Evolutionary conservation across 2,113 vertebrate species (phyloP).

Genomic region (Periophthalmus modestus): DNA sequence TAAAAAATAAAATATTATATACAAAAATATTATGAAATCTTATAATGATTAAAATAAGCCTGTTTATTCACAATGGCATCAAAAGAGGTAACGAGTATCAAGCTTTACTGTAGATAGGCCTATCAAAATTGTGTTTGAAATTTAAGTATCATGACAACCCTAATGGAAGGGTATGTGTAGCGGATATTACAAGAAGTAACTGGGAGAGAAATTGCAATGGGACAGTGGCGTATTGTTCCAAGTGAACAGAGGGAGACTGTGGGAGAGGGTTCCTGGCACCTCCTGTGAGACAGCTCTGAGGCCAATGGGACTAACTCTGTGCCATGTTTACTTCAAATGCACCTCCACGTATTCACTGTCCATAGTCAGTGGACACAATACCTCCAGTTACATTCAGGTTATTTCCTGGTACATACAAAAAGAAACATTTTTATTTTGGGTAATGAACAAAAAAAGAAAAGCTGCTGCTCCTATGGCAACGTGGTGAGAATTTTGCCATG

Average conservation of each 20-base stretch:
- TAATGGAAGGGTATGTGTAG: background rate
- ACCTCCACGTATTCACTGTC: conserved; percentile 11
- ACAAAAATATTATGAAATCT: too few relatives aligned
- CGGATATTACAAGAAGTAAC: background rate
- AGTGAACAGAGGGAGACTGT: conserved; percentile 74
- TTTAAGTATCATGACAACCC: background rate
- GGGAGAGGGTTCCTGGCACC: conserved; percentile 72
- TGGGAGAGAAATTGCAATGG: conserved; percentile 21
- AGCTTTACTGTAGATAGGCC: too few relatives aligned
- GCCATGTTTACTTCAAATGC: conserved; percentile 8
- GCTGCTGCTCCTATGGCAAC: conserved; percentile 70
- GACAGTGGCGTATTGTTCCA: conserved; percentile 69
- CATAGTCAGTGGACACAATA: background rate
- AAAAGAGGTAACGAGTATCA: too few relatives aligned
- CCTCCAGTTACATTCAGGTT: conserved; percentile 1
- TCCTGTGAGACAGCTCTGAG: conserved; percentile 58
- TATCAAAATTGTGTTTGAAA: background rate
- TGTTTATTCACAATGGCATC: too few relatives aligned
- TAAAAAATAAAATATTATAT: too few relatives aligned
- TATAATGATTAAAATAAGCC: too few relatives aligned
- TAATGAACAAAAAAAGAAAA: conserved; percentile 25
- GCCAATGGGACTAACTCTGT: conserved; percentile 41
- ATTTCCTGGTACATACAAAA: conserved; percentile 12
- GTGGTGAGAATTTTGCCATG: conserved; percentile 62
- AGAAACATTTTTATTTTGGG: conserved; percentile 50